Conservation (phyloP, 2,797 vertebrate species). For the Atherinosoma microstoma region DNA sequence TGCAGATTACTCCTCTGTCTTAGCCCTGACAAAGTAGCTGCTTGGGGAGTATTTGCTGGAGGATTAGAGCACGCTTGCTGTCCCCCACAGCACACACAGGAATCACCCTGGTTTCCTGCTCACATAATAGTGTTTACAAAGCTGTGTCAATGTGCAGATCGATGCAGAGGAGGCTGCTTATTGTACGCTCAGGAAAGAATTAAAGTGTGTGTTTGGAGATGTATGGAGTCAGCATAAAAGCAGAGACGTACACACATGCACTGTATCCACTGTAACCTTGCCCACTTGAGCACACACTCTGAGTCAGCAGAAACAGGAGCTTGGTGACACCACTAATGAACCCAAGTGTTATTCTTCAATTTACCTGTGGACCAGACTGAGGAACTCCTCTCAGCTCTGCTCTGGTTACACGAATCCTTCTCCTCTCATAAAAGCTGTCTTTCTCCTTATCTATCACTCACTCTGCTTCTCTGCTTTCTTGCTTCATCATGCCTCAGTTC, state of each 20-base stretch:
- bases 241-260: slow-evolving; percentile 28
- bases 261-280: slow-evolving; percentile 45
- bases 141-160: slow-evolving; percentile 49
- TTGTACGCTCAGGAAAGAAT: slow-evolving; percentile 64
- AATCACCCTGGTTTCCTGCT: slow-evolving; percentile 47
- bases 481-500: slow-evolving; percentile 58
- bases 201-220: slow-evolving; percentile 58
- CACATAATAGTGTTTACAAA: slow-evolving; percentile 36
- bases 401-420: slow-evolving; percentile 55
- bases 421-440: slow-evolving; percentile 52
- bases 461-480: slow-evolving; percentile 52
- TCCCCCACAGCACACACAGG: slow-evolving; percentile 13
- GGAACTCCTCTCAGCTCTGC: slow-evolving; percentile 61
- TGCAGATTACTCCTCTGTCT: slow-evolving; percentile 17
- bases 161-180: slow-evolving; percentile 70
- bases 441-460: slow-evolving; percentile 51
- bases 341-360: slow-evolving; percentile 83
- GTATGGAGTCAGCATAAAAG: slow-evolving; percentile 68
- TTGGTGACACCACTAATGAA: slow-evolving; percentile 74
- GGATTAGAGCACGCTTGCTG: slow-evolving; percentile 7
- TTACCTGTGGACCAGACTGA: slow-evolving; percentile 66
- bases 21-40: slow-evolving; percentile 19
- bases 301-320: slow-evolving; percentile 81
- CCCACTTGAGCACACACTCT: slow-evolving; percentile 37
- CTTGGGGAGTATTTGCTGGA: slow-evolving; percentile 13